These are phyloP conservation scores for Carcinoscorpius rotundicauda DNA, from an alignment of 1,140 invertebrate species.

Conservation along the genomic window DNA sequence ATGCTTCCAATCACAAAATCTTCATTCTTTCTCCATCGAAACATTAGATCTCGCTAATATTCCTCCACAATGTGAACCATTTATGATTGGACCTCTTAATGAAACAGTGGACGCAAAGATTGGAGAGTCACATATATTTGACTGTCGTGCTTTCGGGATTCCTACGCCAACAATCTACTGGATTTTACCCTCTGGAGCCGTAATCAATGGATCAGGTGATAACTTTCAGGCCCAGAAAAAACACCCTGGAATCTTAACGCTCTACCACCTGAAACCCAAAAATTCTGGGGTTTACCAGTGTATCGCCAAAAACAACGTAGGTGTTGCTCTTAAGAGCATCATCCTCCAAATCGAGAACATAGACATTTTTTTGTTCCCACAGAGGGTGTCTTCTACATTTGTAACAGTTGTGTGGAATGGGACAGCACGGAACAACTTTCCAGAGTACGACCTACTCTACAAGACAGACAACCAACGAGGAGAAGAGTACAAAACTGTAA, in stretches of 20 bases:
- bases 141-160: conserved; percentile 37
- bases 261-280: conserved; percentile 28
- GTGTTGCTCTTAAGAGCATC: conserved; percentile 18
- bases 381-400: conserved; percentile 31
- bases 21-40: conserved; percentile 25
- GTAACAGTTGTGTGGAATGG: conserved; percentile 39
- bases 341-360: conserved; percentile 31
- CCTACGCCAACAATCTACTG: conserved; percentile 34
- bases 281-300: conserved; percentile 29
- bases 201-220: conserved; percentile 29
- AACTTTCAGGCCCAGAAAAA: conserved; percentile 27
- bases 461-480: conserved; percentile 4
- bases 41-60: conserved; percentile 27
- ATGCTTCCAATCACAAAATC: conserved; percentile 29
- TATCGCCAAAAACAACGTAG: conserved; percentile 25
- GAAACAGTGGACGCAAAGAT: conserved; percentile 30
- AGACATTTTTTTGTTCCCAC: conserved; percentile 31
- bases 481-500: conserved; percentile 17
- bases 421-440: conserved; percentile 31
- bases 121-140: conserved; percentile 32
- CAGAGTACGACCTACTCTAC: conserved; percentile 35
- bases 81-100: conserved; percentile 29
- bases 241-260: conserved; percentile 28
- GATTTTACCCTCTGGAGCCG: conserved; percentile 33
- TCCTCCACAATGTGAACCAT: conserved; percentile 29